A percentile compares a stretch with the other conserved stretches of the same genome.
These are phyloP conservation scores for Brenthis hecate DNA, from an alignment of 2,888 invertebrate genomes.

Conservation along the genomic window DNA sequence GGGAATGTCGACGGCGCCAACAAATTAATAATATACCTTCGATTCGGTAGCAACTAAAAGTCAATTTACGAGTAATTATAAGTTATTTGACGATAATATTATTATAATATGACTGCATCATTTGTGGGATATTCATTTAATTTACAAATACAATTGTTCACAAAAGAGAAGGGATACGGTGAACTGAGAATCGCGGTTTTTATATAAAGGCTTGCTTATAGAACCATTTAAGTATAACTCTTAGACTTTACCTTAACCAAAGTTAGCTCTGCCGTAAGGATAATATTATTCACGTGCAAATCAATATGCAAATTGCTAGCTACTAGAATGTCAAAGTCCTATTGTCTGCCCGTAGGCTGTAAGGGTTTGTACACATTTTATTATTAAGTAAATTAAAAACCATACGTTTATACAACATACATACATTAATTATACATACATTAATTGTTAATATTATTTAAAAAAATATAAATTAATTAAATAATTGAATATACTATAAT, in stretches of 20 bases:
- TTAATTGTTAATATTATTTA: too few species aligned
- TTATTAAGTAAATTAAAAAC: conserved; percentile 13
- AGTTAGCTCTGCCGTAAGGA: conserved; percentile 37
- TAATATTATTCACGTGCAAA: conserved; percentile 52
- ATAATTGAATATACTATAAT: too few species aligned
- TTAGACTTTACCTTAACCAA: conserved; percentile 24
- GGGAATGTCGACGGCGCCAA: conserved; percentile 26
- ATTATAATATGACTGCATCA: background rate
- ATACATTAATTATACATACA: too few species aligned
- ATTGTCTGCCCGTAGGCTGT: conserved; percentile 44
- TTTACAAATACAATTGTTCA: too few species aligned
- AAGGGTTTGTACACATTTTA: conserved; percentile 20
- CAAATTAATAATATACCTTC: conserved; percentile 2
- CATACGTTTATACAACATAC: background rate
- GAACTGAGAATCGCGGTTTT: background rate
- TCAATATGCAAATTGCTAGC: conserved; percentile 66
- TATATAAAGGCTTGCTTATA: background rate
- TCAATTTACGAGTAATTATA: conserved; percentile 8
- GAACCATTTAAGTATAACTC: background rate
- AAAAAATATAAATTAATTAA: too few species aligned
- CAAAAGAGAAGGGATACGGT: background rate
- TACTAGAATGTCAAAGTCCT: conserved; percentile 54
- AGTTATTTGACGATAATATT: conserved; percentile 10
- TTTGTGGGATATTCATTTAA: too few species aligned
- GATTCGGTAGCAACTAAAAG: conserved; percentile 23